Base-by-base conservation (phyloP, 64 coral and sea anemone genomes). In the Porites lutea region DNA sequence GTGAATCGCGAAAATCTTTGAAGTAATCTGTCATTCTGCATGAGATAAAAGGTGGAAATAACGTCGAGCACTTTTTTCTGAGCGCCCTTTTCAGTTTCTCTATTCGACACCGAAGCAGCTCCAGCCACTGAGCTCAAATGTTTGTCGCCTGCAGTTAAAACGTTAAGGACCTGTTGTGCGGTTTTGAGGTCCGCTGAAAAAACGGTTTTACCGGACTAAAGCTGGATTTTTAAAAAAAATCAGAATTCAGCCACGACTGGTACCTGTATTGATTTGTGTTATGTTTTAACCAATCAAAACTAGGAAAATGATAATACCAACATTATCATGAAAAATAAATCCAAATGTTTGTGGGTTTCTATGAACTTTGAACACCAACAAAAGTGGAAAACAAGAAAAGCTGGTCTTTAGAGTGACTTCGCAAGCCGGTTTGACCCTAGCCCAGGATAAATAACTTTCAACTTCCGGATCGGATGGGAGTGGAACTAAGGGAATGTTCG, bases 1-100 rank as follows among this genome's bases (percentile, higher is more conserved):
- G 50, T 21, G 75, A 53, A 78, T 78, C 75, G 20, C 23, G 57
- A 22, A 55, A 23, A 78, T 53, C 75, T 55, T 78, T 78, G 75
- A 6, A 78, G 12, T 13, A 78, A 55, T 78, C 57, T 19, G 52
- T 55, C 75, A 78, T 78, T 55, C 52, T 78, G 49, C 21, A 18
- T 10, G 6, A 50, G n/a, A 57, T 14, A 4, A 65, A 14, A 19
- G 62, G 4, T 13, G 13, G 18, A 65, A 65, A 19, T 16, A 19
- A 65, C 4, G 18, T 16, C 4, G 18, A 65, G 62, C 13, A 65
- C 13, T 65, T 5, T 65, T 65, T 19, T 4, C 62, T 19, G 62
- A 65, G 18, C 62, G 62, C 13, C 18, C 4, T 65, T 37, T 37
- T 37, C 27, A 1, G 27, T 37, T 37, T 37, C 27, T 37, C 27